Conservation (phyloP, 2,797 vertebrate genomes). For the Aulostomus chinensis region DNA sequence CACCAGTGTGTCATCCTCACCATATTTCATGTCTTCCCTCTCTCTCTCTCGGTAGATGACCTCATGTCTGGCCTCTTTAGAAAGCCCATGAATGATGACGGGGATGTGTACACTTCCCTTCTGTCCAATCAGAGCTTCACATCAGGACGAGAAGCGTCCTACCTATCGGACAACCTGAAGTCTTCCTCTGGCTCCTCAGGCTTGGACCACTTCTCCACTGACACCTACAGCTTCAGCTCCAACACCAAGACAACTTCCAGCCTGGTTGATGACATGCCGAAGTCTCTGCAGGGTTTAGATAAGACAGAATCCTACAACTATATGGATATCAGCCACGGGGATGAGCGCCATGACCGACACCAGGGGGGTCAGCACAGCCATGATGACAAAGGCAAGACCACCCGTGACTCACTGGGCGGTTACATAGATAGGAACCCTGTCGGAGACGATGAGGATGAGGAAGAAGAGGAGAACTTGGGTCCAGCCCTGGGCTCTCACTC, state of each 20-base stretch:
- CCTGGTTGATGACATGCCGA: slow-evolving; percentile 81
- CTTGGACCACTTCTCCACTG: slow-evolving; percentile 81
- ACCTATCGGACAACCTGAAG: slow-evolving; percentile 85
- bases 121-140: slow-evolving; percentile 85
- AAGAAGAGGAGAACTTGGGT: slow-evolving; percentile 76
- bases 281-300: slow-evolving; percentile 84
- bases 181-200: slow-evolving; percentile 58
- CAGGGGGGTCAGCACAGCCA: slow-evolving; percentile 59
- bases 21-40: neutral
- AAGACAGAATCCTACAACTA: slow-evolving; percentile 94
- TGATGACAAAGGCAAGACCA: slow-evolving; percentile 64
- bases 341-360: slow-evolving; percentile 75
- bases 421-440: slow-evolving; percentile 77
- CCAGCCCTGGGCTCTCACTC: slow-evolving; percentile 82
- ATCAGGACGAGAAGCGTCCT: slow-evolving; percentile 80
- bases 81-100: slow-evolving; percentile 81
- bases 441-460: slow-evolving; percentile 62
- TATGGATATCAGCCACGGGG: slow-evolving; percentile 92
- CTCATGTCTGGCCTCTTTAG: slow-evolving; percentile 73
- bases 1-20: neutral
- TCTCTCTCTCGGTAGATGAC: slow-evolving; percentile 73
- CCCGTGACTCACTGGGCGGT: slow-evolving; percentile 59
- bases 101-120: slow-evolving; percentile 92
- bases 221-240: slow-evolving; percentile 86
- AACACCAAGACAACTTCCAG: slow-evolving; percentile 89